Evolutionary conservation across 2,113 vertebrate genomes (phyloP).

Genomic region (Rhea americana): DNA sequence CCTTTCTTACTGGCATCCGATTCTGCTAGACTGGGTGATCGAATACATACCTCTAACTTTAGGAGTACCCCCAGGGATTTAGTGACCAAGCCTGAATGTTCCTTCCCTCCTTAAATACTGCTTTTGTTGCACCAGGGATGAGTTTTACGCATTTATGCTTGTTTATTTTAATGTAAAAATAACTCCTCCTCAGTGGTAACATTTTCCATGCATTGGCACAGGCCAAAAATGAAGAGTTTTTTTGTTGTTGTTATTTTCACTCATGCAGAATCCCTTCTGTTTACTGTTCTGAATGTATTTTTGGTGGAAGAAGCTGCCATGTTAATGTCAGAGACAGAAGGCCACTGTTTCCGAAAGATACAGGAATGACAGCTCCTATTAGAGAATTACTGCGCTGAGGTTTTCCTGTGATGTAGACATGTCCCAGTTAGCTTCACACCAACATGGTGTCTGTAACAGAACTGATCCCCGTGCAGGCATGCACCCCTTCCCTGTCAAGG

Average conservation of each 20-base stretch:
- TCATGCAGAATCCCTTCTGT: not conserved
- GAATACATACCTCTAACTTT: not conserved
- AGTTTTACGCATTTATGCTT: not conserved
- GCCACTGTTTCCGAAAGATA: not conserved
- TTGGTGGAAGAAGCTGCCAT: not conserved
- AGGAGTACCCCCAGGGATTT: not conserved
- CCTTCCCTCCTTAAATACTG: not conserved
- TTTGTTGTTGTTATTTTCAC: constrained; percentile 1
- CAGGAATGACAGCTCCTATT: not conserved
- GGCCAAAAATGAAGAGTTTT: not conserved
- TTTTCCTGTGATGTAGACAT: not conserved
- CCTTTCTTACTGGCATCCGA: not conserved
- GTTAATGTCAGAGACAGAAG: not conserved
- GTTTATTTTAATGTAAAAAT: not conserved
- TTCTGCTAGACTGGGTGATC: not conserved
- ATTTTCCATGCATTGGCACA: constrained; percentile 1
- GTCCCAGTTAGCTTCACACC: accelerated
- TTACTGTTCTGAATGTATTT: constrained; percentile 30
- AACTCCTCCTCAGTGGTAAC: not conserved
- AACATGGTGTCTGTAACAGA: not conserved
- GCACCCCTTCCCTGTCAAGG: not conserved
- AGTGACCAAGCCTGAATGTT: not conserved
- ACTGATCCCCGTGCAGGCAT: not conserved
- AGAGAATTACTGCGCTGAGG: not conserved
- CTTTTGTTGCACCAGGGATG: not conserved